Conservation (phyloP, 1,140 invertebrate genomes). For the Euwallacea similis region DNA sequence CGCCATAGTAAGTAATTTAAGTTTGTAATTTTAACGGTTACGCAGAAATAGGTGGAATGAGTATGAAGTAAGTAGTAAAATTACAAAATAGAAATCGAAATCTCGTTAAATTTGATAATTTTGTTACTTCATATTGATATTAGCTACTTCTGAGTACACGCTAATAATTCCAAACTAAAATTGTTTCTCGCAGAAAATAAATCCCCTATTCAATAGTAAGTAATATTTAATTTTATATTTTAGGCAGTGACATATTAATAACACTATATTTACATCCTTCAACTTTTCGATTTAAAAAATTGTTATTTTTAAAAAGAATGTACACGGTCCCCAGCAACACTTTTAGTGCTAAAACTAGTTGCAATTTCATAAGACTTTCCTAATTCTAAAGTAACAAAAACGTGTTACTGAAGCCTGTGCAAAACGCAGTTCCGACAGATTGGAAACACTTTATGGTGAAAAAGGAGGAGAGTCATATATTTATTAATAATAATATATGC, state of each 20-base stretch:
- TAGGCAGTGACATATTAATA: conserved; percentile 35
- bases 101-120: no score
- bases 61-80: no score
- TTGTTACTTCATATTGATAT: no score
- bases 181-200: no score
- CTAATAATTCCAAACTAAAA: no score
- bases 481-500: background rate
- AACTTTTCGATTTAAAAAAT: conserved; percentile 12
- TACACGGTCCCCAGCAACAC: conserved; percentile 15
- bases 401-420: conserved; percentile 13
- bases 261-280: conserved; percentile 32
- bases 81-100: no score
- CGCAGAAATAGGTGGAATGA: no score
- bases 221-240: conserved; percentile 35
- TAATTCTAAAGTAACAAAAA: conserved; percentile 23
- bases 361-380: conserved; percentile 25
- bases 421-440: background rate
- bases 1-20: no score
- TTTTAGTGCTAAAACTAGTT: background rate
- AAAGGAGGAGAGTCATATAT: background rate
- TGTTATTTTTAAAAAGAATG: conserved; percentile 13
- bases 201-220: background rate
- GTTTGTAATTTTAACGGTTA: no score
- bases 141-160: no score
- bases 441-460: background rate